Evolutionary conservation across 2,113 vertebrate genomes (phyloP), one percentile per base, ranked within the genome.

Genomic region (Daphoenositta chrysoptera): DNA sequence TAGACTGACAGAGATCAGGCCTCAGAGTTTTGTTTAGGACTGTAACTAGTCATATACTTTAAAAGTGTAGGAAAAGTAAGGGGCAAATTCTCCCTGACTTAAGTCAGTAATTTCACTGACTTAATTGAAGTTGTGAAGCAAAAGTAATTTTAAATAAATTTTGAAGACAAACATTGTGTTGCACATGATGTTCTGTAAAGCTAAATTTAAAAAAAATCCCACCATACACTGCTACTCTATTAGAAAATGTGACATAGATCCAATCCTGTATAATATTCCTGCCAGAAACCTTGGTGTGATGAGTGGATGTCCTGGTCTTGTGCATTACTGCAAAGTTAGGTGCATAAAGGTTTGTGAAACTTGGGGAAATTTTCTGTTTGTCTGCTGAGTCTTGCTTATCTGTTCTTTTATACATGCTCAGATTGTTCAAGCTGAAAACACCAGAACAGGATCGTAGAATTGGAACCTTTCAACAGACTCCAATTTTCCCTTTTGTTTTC

Each of bases 131-230:
- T 13, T 90, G 30, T 70, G 39, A 44, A 80, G 35, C 21, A 42
- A 54, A 87, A 70, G 5, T 42, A 35, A 69, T 76, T 87, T 82
- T 1, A 57, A 89, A 9, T 54, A 61, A 60, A 13, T 48, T 39
- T 70, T 65, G 58, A 65, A 61, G 31, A 11, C 10, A 54, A 42
- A 37, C 4, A 2, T 60, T 83, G 18, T 91, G 30, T 24, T 80
- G 42, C 51, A 58, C 7, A 6, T 30, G 15, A 60, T 39, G 23
- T 73, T 88, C 54, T 66, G n/a, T 58, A 37, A 61, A 90, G 58
- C 44, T 63, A 57, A 48, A 23, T 45, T 31, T 0, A 64, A 69
- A 37, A 31, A n/a, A 42, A 56, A 1, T 0, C 7, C 15, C 23
- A 47, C 7, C 35, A 18, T 6, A 13, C 47, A 23, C 47, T 48